Base-by-base conservation (phyloP, 2,113 vertebrate genomes). In the Chloroceryle aenea region DNA sequence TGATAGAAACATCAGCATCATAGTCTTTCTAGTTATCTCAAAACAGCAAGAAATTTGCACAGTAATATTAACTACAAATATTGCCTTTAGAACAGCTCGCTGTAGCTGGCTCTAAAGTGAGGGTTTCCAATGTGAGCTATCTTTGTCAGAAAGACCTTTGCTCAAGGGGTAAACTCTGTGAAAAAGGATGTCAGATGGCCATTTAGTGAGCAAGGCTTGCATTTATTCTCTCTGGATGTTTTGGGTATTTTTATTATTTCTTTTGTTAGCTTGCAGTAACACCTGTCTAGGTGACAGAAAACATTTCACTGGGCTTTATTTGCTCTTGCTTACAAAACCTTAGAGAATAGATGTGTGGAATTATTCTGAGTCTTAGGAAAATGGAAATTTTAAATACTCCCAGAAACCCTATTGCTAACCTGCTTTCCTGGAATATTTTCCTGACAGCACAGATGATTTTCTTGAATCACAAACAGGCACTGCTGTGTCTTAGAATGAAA, bases 211-310 rank as follows among this genome's bases (percentile, higher is more conserved):
- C 67, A 66, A 80, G 63, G 43, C 43, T 71, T 72, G 32, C 38
- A 3, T 84, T 93, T 95, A 74, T 95, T 85, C 88, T 96, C 86
- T 96, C 86, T 85, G 58, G 23, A 79, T 83, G 26, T 40, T 62
- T 62, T 29, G 13, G 8, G 48, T 56, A 32, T 29, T 23, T 93
- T 80, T 87, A 69, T 75, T 95, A 76, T 96, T 97, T 97, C 84
- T 97, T 94, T 97, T 95, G 77, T 97, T 94, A 95, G 78, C 48
- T 97, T 96, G 62, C 83, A 91, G 76, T 96, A 92, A 94, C 94
- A 95, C 84, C 92, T 95, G 47, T 84, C 59, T 68, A 96, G 62
- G 87, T 96, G 91, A 96, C 48, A 94, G 71, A 94, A 96, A 94
- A 91, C 59, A 53, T 92, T 88, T 90, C 55, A 89, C 64, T 96